These are phyloP conservation scores for Cyphomyrmex costatus DNA, from an alignment of 1,140 invertebrate species.

Conservation along the genomic window DNA sequence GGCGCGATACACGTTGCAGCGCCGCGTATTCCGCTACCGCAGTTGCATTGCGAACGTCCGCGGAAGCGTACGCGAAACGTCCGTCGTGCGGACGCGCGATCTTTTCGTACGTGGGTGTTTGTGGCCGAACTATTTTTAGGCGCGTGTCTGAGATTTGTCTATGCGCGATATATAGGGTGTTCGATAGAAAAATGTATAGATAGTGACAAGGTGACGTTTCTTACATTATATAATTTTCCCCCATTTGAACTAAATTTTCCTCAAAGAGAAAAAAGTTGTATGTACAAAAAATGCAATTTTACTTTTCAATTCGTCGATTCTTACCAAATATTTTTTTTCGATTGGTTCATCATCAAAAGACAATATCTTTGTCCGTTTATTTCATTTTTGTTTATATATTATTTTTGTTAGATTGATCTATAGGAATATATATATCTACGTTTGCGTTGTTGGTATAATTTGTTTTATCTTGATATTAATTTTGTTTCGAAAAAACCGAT, in stretches of 20 bases:
- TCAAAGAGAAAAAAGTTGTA: background rate
- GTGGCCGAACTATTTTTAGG: background rate
- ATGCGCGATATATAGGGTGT: background rate
- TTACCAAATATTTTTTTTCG: background rate
- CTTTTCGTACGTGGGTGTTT: background rate
- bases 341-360: background rate
- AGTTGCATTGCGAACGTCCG: constrained; percentile 57
- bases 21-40: constrained; percentile 48
- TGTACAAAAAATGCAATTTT: background rate
- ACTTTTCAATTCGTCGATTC: background rate
- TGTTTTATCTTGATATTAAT: background rate
- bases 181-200: constrained; percentile 5
- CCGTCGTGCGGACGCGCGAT: background rate
- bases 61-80: constrained; percentile 49
- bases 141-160: background rate
- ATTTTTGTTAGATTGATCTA: background rate
- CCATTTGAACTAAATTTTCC: background rate
- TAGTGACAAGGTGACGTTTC: constrained; percentile 10
- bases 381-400: background rate
- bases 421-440: background rate
- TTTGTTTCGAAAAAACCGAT: background rate
- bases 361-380: background rate
- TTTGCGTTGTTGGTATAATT: background rate
- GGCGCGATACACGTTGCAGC: constrained; percentile 46
- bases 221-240: background rate